Evolutionary conservation across 1,140 invertebrate genomes (phyloP), one percentile per base, ranked within the genome.

Genomic region (Tachypleus tridentatus): DNA sequence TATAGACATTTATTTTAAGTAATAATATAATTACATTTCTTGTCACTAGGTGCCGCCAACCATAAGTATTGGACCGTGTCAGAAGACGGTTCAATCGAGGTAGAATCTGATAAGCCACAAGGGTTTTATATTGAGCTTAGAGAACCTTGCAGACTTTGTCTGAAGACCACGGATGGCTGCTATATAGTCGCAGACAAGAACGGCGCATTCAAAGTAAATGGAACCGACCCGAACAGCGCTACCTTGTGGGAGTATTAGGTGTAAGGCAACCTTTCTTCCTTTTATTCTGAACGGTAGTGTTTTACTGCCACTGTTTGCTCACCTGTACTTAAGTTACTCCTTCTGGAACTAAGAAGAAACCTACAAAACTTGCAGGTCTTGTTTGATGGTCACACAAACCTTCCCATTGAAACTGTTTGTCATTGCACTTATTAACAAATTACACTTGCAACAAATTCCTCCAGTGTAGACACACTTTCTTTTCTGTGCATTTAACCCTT

Each of bases 131-230:
- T 97, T 69, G 92, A 97, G 80, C 82, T 97, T 63, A 85, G 90
- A 63, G 93, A 94, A 77, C 89, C 91, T 6, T 93, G 91, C 62
- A 83, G 89, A 71, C 86, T 97, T 71, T 89, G 88, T 77, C 93
- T 98, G 78, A 93, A 91, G 77, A 82, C 83, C 52, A 72, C 76
- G 7, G 77, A 79, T 67, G 88, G 89, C 54, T 83, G 85, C 73
- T 97, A 94, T 79, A 79, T 97, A 65, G 85, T 86, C 66, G 91
- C 93, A 62, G 91, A 91, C 73, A 97, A 98, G 80, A 98, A 97
- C 78, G 94, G 95, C 59, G 85, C 86, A 63, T 88, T 97, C 80
- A 87, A 87, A 74, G 83, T 95, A 51, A 87, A 87, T 51, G 88
- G 87, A 63, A 82, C 84, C 63, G 87, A 90, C 73, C 83, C 86